phyloP scores from a whole-genome alignment of 2,113 vertebrate species.

The Corythoichthys intestinalis region DNA sequence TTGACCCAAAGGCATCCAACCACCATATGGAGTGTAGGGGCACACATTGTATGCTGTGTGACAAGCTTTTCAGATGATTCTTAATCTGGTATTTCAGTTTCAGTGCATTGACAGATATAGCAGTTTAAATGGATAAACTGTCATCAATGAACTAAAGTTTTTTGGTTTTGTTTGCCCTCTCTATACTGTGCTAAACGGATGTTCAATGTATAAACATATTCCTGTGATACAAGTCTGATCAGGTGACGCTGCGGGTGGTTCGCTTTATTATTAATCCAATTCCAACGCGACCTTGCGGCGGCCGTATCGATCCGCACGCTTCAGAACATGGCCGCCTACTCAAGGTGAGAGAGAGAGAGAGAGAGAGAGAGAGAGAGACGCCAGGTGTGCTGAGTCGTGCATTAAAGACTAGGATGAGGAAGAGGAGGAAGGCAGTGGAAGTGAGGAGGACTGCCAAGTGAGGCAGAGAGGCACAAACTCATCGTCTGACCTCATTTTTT shows the following conservation, averaged over 20 bases:
- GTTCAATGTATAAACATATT: background rate
- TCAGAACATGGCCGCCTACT: conserved; percentile 49
- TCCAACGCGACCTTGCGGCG: conserved; percentile 70
- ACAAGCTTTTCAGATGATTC: background rate
- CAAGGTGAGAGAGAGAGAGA: conserved; percentile 60
- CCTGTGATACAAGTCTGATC: background rate
- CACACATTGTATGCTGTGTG: conserved; percentile 9
- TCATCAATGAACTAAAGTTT: too few species aligned
- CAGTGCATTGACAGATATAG: too few species aligned
- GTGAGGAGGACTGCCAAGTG: background rate
- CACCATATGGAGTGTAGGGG: conserved; percentile 41
- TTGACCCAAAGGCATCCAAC: conserved; percentile 22
- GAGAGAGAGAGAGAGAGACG: conserved; percentile 48
- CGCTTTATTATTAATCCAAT: conserved; percentile 59
- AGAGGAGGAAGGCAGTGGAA: conserved; percentile 3
- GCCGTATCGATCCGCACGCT: conserved; percentile 70
- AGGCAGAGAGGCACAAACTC: conserved; percentile 25
- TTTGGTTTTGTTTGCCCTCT: too few species aligned
- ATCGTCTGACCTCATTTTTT: conserved; percentile 62
- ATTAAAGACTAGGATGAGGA: conserved; percentile 37
- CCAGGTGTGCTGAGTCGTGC: conserved; percentile 63
- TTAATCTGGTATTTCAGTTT: too few species aligned
- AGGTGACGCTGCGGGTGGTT: background rate
- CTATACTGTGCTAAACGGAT: background rate
- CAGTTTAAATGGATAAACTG: too few species aligned